A percentile compares a stretch with the other conserved stretches of the same genome.
These are phyloP conservation scores for Tillus elongatus DNA, from an alignment of 2,888 invertebrate species.

Conservation along the genomic window DNA sequence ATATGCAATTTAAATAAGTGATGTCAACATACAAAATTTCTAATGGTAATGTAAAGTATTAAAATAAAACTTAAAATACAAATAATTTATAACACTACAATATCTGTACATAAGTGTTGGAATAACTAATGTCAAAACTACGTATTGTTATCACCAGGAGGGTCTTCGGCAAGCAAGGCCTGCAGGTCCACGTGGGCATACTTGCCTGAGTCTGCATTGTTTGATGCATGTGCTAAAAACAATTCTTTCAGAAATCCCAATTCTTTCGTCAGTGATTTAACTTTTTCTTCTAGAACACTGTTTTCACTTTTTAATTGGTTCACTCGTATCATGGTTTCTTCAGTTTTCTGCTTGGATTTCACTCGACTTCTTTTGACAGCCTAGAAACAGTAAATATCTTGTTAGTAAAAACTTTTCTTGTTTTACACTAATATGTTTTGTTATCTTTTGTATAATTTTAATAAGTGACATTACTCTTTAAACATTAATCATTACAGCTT, in stretches of 20 bases:
- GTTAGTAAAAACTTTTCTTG: background rate
- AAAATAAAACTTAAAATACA: too few species aligned
- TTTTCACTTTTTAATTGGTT: constrained; percentile 69
- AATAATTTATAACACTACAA: too few species aligned
- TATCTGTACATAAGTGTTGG: too few species aligned
- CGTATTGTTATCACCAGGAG: too few species aligned
- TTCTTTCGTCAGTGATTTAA: constrained; percentile 71
- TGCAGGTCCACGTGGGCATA: constrained; percentile 51
- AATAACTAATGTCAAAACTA: too few species aligned
- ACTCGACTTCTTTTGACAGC: constrained; percentile 76
- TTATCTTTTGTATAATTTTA: too few species aligned
- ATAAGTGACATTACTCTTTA: too few species aligned
- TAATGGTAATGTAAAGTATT: too few species aligned
- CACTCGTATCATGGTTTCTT: constrained; percentile 67
- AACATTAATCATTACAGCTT: too few species aligned
- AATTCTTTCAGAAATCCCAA: constrained; percentile 71
- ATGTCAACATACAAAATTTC: too few species aligned
- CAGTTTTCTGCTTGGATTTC: constrained; percentile 67
- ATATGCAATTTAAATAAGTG: too few species aligned
- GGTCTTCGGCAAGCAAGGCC: constrained; percentile 48
- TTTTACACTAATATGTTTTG: too few species aligned
- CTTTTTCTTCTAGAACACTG: constrained; percentile 69
- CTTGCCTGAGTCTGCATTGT: constrained; percentile 45
- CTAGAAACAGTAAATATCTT: constrained; percentile 40
- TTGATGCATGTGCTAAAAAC: constrained; percentile 71